Percentiles rank a stretch among this genome's conserved stretches.
Conservation (phyloP, 2,888 invertebrate genomes). For the Lithosia quadra region DNA sequence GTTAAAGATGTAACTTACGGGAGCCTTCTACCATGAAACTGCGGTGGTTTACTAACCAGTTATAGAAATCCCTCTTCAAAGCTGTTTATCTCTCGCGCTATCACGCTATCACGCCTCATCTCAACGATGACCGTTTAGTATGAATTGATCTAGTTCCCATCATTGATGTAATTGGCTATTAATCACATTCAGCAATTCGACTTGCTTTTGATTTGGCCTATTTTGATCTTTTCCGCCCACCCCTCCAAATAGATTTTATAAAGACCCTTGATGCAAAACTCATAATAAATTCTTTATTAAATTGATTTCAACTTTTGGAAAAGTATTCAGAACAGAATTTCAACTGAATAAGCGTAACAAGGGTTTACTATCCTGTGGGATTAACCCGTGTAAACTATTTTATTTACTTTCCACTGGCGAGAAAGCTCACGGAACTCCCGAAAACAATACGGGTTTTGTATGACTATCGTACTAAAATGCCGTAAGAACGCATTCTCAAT, state of each 20-base stretch:
- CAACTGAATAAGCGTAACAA: constrained; percentile 65
- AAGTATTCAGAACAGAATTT: constrained; percentile 54
- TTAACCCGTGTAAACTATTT: constrained; percentile 70
- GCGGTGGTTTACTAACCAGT: not conserved
- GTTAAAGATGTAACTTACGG: not conserved
- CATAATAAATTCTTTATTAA: constrained; percentile 45
- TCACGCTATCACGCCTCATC: not conserved
- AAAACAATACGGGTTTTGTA: constrained; percentile 16
- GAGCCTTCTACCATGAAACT: not conserved
- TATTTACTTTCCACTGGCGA: constrained; percentile 62
- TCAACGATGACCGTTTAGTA: not conserved
- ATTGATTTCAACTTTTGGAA: constrained; percentile 54
- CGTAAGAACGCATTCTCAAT: not conserved
- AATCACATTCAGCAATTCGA: not conserved
- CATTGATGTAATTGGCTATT: not conserved
- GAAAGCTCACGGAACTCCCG: constrained; percentile 40
- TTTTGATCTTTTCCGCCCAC: too few relatives aligned
- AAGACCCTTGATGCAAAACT: constrained; percentile 15
- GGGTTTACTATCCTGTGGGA: constrained; percentile 63
- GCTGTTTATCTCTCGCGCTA: not conserved
- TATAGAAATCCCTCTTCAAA: not conserved
- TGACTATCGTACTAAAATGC: constrained; percentile 15
- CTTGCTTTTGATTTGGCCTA: not conserved
- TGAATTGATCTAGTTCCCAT: not conserved
- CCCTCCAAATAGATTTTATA: not conserved